Evolutionary conservation across 2,888 invertebrate genomes (phyloP).

Genomic region (Dascillus cervinus): DNA sequence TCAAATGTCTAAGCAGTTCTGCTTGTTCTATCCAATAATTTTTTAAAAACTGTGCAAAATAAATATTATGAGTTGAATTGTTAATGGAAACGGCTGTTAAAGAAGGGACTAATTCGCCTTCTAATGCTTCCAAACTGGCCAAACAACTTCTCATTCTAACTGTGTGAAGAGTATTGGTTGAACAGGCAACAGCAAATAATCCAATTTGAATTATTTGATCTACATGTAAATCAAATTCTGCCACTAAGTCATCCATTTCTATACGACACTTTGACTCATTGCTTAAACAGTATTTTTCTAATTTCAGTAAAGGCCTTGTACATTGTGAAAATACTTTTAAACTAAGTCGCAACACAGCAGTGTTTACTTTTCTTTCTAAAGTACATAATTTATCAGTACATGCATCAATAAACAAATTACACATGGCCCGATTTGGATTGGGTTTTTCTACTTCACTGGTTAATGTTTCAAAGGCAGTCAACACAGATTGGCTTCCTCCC

Average conservation of each 20-base stretch:
- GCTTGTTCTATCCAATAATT: constrained; percentile 56
- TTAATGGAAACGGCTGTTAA: constrained; percentile 43
- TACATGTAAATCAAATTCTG: constrained; percentile 58
- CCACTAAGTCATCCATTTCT: constrained; percentile 48
- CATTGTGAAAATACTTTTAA: constrained; percentile 41
- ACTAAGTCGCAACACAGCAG: constrained; percentile 53
- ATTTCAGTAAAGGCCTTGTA: constrained; percentile 25
- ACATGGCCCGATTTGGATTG: constrained; percentile 45
- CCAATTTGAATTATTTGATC: constrained; percentile 64
- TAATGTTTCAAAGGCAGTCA: constrained; percentile 46
- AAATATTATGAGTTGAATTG: constrained; percentile 45
- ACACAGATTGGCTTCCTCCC: constrained; percentile 50
- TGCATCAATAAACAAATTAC: constrained; percentile 52
- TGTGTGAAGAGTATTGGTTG: constrained; percentile 33
- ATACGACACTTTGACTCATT: constrained; percentile 23
- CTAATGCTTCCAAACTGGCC: constrained; percentile 60
- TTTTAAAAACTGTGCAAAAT: constrained; percentile 47
- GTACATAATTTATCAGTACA: constrained; percentile 55
- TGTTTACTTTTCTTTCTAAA: constrained; percentile 59
- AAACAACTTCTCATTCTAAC: constrained; percentile 38
- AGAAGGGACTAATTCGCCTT: constrained; percentile 58
- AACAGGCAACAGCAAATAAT: constrained; percentile 59
- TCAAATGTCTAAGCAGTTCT: constrained; percentile 47
- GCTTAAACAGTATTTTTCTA: constrained; percentile 27
- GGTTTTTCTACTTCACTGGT: constrained; percentile 42